A percentile compares a stretch with the other conserved stretches of the same genome.
Conservation (phyloP, 2,888 invertebrate genomes). For the Acrocera orbiculus region DNA sequence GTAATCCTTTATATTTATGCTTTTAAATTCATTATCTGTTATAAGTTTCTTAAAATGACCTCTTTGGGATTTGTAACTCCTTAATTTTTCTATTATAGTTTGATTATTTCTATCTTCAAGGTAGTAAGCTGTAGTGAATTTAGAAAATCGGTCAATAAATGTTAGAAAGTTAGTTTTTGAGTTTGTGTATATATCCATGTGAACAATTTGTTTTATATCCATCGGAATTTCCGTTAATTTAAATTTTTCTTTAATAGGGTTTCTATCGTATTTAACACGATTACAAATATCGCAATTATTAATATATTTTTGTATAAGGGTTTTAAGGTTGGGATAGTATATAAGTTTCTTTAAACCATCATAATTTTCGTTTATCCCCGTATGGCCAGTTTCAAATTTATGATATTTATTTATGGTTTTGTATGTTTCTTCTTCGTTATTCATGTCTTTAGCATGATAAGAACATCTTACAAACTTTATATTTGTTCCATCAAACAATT, state of each 20-base stretch:
- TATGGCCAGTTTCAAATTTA: conserved; percentile 3
- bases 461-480: conserved; percentile 1
- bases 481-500: neutral
- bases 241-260: conserved; percentile 1
- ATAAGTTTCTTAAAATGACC: conserved; percentile 10
- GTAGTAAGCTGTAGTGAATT: conserved; percentile 11
- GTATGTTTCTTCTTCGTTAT: neutral
- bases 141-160: conserved; percentile 8
- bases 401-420: neutral
- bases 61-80: conserved; percentile 7
- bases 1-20: conserved; percentile 8
- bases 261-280: conserved; percentile 2
- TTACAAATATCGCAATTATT: conserved; percentile 3
- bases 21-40: conserved; percentile 12
- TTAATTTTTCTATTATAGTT: conserved; percentile 11
- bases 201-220: conserved; percentile 6
- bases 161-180: conserved; percentile 1
- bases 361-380: conserved; percentile 3
- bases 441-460: conserved; percentile 1
- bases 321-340: neutral
- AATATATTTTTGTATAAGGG: neutral
- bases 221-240: neutral
- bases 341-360: neutral
- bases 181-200: neutral
- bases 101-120: conserved; percentile 11